Evolutionary conservation across 2,888 invertebrate species (phyloP), one percentile per base, ranked within the genome.

Genomic region (Ophion ventricosus): DNA sequence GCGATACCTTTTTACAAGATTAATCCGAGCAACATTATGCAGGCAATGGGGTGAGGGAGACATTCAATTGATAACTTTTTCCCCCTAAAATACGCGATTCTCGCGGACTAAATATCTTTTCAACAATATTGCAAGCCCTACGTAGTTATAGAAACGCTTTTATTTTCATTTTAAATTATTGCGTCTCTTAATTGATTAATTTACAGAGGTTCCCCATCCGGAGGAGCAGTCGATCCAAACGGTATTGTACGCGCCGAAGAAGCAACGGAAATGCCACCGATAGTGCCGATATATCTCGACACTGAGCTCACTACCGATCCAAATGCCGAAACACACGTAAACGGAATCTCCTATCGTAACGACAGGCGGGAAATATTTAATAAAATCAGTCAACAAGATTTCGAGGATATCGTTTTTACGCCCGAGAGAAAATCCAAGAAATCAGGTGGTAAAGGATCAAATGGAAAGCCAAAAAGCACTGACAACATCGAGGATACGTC

Each of bases 331-430:
- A 40, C 67, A 26, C 59, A 26, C 43, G n/a, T 29, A 11, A 87
- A 84, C 56, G 88, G 87, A 90, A 80, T 92, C 91, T 0, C 93
- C 91, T 49, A 14, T 17, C 49, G 17, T 11, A 91, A 85, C 93
- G 88, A 94, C 87, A 96, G 96, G 83, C 93, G 96, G 82, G 95
- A 96, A 89, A 91, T 96, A 86, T 96, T 96, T 84, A 95, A 96
- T 85, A 96, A 96, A 92, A 97, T 97, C 72, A 95, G 96, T 87
- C 95, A 96, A 92, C 95, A 95, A 94, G 95, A 96, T 85, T 96
- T 95, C 86, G 97, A 96, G 87, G 96, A 96, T 78, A 95, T 96
- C 69, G 92, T 96, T 14, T 95, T 96, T 91, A 96, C 96, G 64
- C 96, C 96, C 74, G 95, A 95, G 67, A 94, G 94, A 25, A 93